phyloP scores from a whole-genome alignment of 2,888 invertebrate genomes.

The Cataglyphis cursor region DNA sequence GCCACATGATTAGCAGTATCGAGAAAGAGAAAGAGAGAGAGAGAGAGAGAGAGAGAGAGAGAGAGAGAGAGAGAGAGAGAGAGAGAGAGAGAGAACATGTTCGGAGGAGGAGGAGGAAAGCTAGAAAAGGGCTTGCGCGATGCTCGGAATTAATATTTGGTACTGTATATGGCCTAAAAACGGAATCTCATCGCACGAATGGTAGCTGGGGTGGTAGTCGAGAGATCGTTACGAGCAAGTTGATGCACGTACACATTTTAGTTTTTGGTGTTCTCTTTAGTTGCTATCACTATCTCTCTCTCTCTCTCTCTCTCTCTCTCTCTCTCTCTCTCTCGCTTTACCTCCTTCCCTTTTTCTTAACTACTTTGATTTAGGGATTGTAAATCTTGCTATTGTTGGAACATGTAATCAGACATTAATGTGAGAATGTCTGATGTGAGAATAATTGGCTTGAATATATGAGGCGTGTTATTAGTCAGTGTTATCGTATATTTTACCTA shows the following conservation, averaged over 20 bases:
- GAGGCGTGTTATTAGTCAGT: neutral
- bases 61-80: neutral
- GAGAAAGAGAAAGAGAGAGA: neutral
- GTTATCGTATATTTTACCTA: neutral
- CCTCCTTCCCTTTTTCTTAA: neutral
- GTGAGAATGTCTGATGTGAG: slow-evolving; percentile 67
- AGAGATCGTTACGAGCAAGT: slow-evolving; percentile 73
- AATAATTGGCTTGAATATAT: slow-evolving; percentile 72
- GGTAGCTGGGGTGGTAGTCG: slow-evolving; percentile 42
- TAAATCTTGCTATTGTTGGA: slow-evolving; percentile 75
- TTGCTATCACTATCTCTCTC: slow-evolving; percentile 40
- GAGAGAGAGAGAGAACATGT: neutral
- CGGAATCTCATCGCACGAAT: slow-evolving; percentile 48
- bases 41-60: neutral
- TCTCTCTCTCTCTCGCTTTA: neutral
- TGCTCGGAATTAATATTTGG: slow-evolving; percentile 81
- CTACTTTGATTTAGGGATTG: slow-evolving; percentile 76
- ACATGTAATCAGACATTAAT: slow-evolving; percentile 72
- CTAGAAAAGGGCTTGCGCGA: slow-evolving; percentile 66
- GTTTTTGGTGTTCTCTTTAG: slow-evolving; percentile 22
- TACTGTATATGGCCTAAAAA: slow-evolving; percentile 74
- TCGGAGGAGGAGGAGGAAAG: slow-evolving; percentile 47
- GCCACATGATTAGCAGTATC: no score
- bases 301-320: neutral
- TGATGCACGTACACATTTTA: slow-evolving; percentile 19